Evolutionary conservation across 2,113 vertebrate genomes (phyloP), one percentile per base, ranked within the genome.

Genomic region (Pipa parva): DNA sequence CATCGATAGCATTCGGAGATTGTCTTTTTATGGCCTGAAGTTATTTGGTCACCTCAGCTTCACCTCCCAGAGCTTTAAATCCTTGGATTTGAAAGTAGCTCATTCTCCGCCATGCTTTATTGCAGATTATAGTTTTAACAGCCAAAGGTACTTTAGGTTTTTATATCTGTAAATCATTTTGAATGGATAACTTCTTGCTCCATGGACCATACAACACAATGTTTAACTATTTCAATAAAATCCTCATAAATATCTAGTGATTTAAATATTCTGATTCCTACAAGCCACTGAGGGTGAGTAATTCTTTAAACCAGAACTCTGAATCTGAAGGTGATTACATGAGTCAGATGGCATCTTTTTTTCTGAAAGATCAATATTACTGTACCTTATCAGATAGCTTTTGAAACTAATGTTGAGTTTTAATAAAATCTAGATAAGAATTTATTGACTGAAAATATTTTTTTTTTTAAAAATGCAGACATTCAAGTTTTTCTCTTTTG

Each of bases 31-130:
- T 36, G 28, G 20, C 37, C 48, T 50, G 46, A 37, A 52, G 46
- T 52, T 63, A 63, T 63, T 20, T 36, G 20, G 28, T 37, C 61
- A 63, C 61, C 61, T 52, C 33, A 63, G 31, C 46, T 51, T 63
- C 61, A 52, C 61, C 61, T 63, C 50, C 25, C 29, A 3, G 28
- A 52, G 61, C 33, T 49, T 31, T 63, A 63, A 63, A 52, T 52
- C 48, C 48, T 63, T n/a, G 18, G 42, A 48, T 46, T n/a, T 61
- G 42, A 49, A 28, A n/a, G 39, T n/a, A 48, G 42, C 25, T 22
- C 28, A 45, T 46, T 29, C 42, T 27, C 59, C 28, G 58, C 39
- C 39, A 42, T 42, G 13, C 58, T 60, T 60, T 63, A 50, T 50
- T 24, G 26, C 45, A 50, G 26, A 63, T 33, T 27, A 50, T 63